Evolutionary conservation across 1,140 invertebrate genomes (phyloP).

Genomic region (Drosophila guanche): DNA sequence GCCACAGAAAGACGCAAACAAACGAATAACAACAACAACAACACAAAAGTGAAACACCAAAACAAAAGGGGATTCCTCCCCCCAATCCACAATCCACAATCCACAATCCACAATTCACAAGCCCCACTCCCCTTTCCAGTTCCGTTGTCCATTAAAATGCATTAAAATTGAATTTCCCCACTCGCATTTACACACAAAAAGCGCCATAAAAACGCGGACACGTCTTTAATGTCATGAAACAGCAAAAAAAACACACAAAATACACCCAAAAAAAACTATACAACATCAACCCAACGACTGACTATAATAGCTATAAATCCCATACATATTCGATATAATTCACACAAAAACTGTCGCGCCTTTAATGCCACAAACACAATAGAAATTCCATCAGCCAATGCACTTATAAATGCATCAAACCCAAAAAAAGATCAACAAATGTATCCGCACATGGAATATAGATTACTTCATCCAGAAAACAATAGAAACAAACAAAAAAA

Average conservation of each 20-base stretch:
- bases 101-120: too few species aligned
- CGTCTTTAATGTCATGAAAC: neutral
- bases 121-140: neutral
- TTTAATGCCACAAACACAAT: constrained; percentile 32
- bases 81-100: too few species aligned
- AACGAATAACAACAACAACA: constrained; percentile 51
- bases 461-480: too few species aligned
- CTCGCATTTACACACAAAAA: constrained; percentile 11
- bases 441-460: too few species aligned
- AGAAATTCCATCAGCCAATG: neutral
- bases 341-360: constrained; percentile 49
- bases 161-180: constrained; percentile 14
- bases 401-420: too few species aligned
- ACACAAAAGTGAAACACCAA: constrained; percentile 31
- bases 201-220: neutral
- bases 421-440: too few species aligned
- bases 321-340: constrained; percentile 34
- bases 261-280: neutral
- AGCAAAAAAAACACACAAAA: neutral
- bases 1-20: constrained; percentile 48
- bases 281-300: neutral
- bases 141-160: constrained; percentile 22
- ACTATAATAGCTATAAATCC: constrained; percentile 1
- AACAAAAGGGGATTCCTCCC: constrained; percentile 30
- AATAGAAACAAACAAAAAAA: too few species aligned